Evolutionary conservation across 1,140 invertebrate species (phyloP).

Genomic region (Neodiprion lecontei): DNA sequence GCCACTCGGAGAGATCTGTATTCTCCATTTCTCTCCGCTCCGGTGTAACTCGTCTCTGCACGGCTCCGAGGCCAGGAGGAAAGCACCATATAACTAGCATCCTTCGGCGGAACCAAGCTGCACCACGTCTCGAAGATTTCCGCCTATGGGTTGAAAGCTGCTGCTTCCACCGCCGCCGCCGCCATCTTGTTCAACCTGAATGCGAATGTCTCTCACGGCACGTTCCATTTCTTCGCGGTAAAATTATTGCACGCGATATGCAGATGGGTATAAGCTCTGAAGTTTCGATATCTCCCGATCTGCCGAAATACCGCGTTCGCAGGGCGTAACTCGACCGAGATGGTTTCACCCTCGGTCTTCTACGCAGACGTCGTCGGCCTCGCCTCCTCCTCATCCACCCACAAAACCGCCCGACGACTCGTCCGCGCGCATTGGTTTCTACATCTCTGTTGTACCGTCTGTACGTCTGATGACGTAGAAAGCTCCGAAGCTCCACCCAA

Average conservation of each 20-base stretch:
- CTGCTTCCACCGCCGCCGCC: constrained; percentile 17
- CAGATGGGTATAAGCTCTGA: too few relatives aligned
- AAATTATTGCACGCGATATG: neutral
- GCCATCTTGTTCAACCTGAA: constrained; percentile 29
- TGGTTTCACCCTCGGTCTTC: constrained; percentile 25
- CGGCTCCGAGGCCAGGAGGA: constrained; percentile 18
- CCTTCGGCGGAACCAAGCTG: constrained; percentile 17
- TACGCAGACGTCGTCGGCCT: constrained; percentile 35
- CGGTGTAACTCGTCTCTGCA: constrained; percentile 20
- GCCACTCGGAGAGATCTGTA: neutral
- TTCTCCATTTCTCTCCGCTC: constrained; percentile 14
- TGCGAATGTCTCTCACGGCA: neutral
- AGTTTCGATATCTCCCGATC: neutral
- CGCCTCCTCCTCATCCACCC: constrained; percentile 14
- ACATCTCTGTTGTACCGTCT: constrained; percentile 51
- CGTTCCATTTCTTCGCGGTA: neutral
- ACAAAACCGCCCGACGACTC: constrained; percentile 5
- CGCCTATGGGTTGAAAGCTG: neutral
- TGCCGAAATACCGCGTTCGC: neutral
- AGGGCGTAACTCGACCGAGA: neutral
- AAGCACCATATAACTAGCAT: constrained; percentile 35
- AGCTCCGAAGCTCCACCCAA: constrained; percentile 54
- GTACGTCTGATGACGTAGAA: constrained; percentile 55
- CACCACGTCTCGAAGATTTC: constrained; percentile 15
- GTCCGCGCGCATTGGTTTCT: constrained; percentile 56